Evolutionary conservation across 1,140 invertebrate genomes (phyloP).

Genomic region (Pomphorhynchus laevis): DNA sequence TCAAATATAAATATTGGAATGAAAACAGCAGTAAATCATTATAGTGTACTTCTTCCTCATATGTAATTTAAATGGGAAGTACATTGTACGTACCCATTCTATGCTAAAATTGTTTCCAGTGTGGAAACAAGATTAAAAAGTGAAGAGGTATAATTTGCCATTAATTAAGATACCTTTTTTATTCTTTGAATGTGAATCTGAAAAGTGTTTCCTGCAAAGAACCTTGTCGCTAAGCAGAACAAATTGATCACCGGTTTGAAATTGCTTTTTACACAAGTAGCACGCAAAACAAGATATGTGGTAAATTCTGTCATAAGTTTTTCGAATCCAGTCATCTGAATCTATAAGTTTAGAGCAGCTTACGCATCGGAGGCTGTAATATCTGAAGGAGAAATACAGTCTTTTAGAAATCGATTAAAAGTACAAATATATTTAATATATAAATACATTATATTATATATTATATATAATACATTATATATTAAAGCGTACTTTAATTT

Average conservation of each 20-base stretch:
- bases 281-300: conserved; percentile 93
- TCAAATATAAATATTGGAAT: no score
- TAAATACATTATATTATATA: background rate
- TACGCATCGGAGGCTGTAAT: conserved; percentile 70
- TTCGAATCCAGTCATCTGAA: conserved; percentile 71
- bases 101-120: no score
- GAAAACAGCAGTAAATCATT: no score
- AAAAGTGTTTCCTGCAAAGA: conserved; percentile 70
- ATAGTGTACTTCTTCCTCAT: no score
- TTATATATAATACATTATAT: background rate
- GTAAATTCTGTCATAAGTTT: conserved; percentile 61
- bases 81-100: no score
- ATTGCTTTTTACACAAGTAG: conserved; percentile 67
- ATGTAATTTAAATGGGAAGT: no score
- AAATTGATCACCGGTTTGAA: conserved; percentile 85
- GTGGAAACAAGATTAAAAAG: no score
- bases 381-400: conserved; percentile 31
- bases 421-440: no score
- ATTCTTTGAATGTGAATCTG: conserved; percentile 25
- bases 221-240: conserved; percentile 57
- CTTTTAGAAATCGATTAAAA: conserved; percentile 5
- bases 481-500: background rate
- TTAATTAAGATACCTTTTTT: no score
- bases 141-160: no score
- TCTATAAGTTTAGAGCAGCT: conserved; percentile 62